phyloP scores from a whole-genome alignment of 2,888 invertebrate species.

The Merodon equestris region DNA sequence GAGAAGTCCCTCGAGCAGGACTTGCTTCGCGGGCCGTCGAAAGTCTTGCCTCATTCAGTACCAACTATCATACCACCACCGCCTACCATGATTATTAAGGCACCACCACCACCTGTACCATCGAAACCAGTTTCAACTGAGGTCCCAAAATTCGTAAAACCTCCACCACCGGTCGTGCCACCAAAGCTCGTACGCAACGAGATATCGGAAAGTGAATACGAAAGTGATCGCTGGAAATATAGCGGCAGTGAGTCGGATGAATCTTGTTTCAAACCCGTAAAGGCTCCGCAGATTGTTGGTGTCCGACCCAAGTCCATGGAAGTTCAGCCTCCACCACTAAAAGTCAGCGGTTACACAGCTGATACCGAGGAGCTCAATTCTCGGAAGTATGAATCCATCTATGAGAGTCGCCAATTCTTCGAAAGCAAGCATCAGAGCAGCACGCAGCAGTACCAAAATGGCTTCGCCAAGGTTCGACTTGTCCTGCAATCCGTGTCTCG shows the following conservation, averaged over 20 bases:
- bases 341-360: slow-evolving; percentile 84
- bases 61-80: slow-evolving; percentile 80
- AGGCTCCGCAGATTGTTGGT: slow-evolving; percentile 78
- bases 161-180: slow-evolving; percentile 81
- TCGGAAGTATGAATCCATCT: slow-evolving; percentile 74
- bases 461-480: slow-evolving; percentile 75
- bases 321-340: slow-evolving; percentile 78
- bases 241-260: slow-evolving; percentile 84
- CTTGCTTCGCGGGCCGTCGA: slow-evolving; percentile 80
- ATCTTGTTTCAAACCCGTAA: slow-evolving; percentile 80
- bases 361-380: slow-evolving; percentile 84
- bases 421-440: slow-evolving; percentile 68
- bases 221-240: slow-evolving; percentile 85
- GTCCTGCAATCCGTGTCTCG: not conserved
- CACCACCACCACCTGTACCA: slow-evolving; percentile 76
- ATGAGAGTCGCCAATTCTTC: slow-evolving; percentile 73
- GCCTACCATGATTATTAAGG: slow-evolving; percentile 73
- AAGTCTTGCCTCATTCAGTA: slow-evolving; percentile 80
- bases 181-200: slow-evolving; percentile 81
- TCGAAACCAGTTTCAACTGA: slow-evolving; percentile 80
- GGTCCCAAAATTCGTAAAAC: slow-evolving; percentile 80
- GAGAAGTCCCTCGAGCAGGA: slow-evolving; percentile 81
- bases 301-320: slow-evolving; percentile 81
- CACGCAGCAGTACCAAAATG: slow-evolving; percentile 70
- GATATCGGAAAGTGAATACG: slow-evolving; percentile 84